phyloP scores from a whole-genome alignment of 2,888 invertebrate genomes.

The Graphium colonna region DNA sequence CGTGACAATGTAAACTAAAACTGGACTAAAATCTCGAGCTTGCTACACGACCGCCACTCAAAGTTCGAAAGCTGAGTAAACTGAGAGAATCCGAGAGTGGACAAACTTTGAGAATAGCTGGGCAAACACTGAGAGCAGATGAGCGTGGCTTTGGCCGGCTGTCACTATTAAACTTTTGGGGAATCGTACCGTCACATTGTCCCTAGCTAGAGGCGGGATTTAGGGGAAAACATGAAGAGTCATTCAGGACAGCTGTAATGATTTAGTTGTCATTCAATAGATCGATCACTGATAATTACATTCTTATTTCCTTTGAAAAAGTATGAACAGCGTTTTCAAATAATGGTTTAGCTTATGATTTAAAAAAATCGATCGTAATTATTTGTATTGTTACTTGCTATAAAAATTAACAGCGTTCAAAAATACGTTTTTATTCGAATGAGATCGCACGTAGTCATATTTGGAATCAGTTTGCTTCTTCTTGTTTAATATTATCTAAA shows the following conservation, averaged over 20 bases:
- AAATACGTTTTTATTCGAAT: no score
- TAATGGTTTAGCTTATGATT: no score
- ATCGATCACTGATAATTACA: background rate
- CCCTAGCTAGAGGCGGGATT: background rate
- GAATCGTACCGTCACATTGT: background rate
- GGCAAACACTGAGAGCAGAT: background rate
- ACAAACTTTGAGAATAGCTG: conserved; percentile 26
- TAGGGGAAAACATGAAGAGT: conserved; percentile 11
- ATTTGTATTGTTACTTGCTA: no score
- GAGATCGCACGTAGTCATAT: no score
- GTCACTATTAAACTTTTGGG: conserved; percentile 19
- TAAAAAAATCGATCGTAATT: no score
- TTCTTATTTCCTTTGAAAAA: no score
- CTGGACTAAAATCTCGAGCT: background rate
- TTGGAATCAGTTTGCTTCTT: no score
- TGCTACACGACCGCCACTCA: conserved; percentile 13
- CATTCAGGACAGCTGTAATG: background rate
- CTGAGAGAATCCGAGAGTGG: background rate
- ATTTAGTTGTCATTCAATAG: background rate
- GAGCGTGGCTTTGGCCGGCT: conserved; percentile 3
- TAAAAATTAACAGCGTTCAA: no score
- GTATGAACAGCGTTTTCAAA: no score
- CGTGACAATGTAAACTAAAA: conserved; percentile 27
- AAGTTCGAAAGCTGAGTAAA: conserved; percentile 35
- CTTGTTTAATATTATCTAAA: background rate